Conservation (phyloP, 2,797 vertebrate species). For the Microctenopoma steveboyesi region DNA sequence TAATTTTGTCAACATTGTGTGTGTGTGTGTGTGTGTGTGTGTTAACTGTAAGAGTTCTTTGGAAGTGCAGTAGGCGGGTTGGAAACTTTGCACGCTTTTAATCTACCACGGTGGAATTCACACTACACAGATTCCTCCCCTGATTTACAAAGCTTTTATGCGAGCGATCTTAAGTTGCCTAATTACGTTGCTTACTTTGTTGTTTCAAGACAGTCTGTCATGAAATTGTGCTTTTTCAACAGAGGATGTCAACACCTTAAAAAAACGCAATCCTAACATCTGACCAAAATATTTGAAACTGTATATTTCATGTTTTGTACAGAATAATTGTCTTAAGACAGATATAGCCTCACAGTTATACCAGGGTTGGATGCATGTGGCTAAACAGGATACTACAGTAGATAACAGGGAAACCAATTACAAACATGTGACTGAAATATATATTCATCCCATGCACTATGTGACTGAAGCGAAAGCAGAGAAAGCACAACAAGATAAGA, state of each 20-base stretch:
- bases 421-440: slow-evolving; percentile 1
- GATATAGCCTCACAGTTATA: background rate
- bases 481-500: background rate
- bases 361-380: background rate
- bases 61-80: slow-evolving; percentile 6
- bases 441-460: background rate
- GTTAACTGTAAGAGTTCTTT: slow-evolving; percentile 13
- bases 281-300: background rate
- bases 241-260: background rate
- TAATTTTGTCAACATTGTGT: too few relatives aligned
- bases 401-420: background rate
- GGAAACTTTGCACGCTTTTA: slow-evolving; percentile 10
- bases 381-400: background rate
- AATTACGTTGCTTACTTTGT: background rate
- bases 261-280: background rate
- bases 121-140: slow-evolving; percentile 11
- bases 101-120: slow-evolving; percentile 10
- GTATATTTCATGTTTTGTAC: background rate
- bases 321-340: background rate
- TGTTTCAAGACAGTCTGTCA: background rate
- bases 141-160: slow-evolving; percentile 16
- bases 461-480: background rate
- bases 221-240: background rate
- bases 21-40: background rate
- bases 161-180: background rate